Evolutionary conservation across 2,888 invertebrate genomes (phyloP).

Genomic region (Dicranocentrus wangi): DNA sequence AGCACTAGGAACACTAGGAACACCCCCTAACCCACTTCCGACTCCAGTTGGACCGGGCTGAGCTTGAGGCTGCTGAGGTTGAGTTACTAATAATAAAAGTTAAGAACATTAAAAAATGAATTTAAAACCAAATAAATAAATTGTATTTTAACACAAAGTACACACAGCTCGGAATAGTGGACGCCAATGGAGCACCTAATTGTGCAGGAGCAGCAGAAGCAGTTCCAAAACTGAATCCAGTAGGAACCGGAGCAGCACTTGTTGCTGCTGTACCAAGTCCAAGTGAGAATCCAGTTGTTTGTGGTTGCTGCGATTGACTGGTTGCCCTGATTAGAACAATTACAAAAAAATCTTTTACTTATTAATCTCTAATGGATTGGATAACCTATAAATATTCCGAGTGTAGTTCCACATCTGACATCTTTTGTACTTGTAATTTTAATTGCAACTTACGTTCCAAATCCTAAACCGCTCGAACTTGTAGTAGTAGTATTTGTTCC

Average conservation of each 20-base stretch:
- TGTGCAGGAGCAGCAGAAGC: not conserved
- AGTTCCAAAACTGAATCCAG: constrained; percentile 22
- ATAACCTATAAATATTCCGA: no score
- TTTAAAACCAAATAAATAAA: no score
- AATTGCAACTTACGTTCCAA: constrained; percentile 18
- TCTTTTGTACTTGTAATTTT: no score
- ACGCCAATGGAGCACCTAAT: no score
- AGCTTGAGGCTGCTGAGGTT: no score
- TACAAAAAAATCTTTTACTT: no score
- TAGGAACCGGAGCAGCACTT: not conserved
- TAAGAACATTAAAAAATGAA: no score
- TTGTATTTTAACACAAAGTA: no score
- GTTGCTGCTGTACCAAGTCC: not conserved
- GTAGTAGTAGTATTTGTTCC: not conserved
- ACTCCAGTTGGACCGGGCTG: no score
- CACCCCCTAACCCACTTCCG: constrained; percentile 51
- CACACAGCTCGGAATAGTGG: not conserved
- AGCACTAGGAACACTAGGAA: constrained; percentile 10
- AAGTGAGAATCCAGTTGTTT: constrained; percentile 1
- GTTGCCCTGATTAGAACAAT: constrained; percentile 4
- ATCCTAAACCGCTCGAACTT: not conserved
- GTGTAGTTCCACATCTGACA: no score
- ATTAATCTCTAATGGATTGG: no score
- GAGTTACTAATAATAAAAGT: no score
- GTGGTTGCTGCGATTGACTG: constrained; percentile 16